These are phyloP conservation scores for Auanema freiburgensis DNA, from an alignment of 2,888 invertebrate genomes.

Conservation along the genomic window DNA sequence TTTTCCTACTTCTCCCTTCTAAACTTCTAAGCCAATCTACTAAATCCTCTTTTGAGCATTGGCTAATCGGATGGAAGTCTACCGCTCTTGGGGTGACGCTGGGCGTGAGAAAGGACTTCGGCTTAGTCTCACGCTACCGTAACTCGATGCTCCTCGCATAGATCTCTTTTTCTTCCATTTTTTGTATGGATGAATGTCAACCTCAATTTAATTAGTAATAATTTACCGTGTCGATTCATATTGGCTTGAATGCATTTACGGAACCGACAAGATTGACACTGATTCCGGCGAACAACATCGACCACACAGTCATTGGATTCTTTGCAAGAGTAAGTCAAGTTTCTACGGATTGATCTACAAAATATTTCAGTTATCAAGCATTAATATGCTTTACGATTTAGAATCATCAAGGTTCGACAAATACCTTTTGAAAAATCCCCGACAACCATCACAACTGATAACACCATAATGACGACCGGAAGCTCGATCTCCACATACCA, in stretches of 20 bases:
- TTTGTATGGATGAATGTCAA: background rate
- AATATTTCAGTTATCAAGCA: background rate
- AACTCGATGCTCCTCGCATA: background rate
- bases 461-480: conserved; percentile 66
- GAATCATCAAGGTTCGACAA: too few relatives aligned
- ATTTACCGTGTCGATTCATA: conserved; percentile 46
- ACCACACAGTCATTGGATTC: conserved; percentile 84
- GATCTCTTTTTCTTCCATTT: background rate
- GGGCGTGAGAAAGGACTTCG: background rate
- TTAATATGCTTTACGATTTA: too few relatives aligned
- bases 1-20: too few relatives aligned
- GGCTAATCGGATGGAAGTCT: background rate
- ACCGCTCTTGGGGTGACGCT: background rate
- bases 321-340: conserved; percentile 73
- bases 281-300: conserved; percentile 86
- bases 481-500: conserved; percentile 55
- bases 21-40: background rate
- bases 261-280: conserved; percentile 91
- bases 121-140: background rate
- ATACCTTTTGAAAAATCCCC: conserved; percentile 88
- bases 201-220: too few relatives aligned
- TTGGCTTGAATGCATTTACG: conserved; percentile 36
- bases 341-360: conserved; percentile 72
- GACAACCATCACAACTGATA: conserved; percentile 69
- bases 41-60: conserved; percentile 1